Percentiles rank a stretch among this genome's conserved stretches.
Evolutionary conservation across 2,113 vertebrate species (phyloP).

Genomic region (Ardeotis arabs): DNA sequence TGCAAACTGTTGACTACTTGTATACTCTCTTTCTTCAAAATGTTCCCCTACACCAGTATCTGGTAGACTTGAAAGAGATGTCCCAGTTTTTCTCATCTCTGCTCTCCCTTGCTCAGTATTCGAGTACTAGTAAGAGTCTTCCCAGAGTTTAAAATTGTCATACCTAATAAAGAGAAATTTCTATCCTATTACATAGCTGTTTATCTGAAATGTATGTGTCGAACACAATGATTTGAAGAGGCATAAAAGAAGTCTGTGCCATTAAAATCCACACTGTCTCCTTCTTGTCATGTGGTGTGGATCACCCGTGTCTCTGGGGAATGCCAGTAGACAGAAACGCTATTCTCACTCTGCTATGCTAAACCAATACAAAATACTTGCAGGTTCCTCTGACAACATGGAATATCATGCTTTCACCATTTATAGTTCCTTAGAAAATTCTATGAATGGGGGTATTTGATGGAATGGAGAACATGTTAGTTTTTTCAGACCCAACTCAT

Average conservation of each 20-base stretch:
- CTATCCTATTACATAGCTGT: not conserved
- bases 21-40: not conserved
- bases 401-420: not conserved
- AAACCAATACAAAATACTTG: not conserved
- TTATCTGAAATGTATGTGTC: not conserved
- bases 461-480: accelerated
- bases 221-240: not conserved
- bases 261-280: accelerated
- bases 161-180: not conserved
- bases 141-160: not conserved
- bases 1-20: not conserved
- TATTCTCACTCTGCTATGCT: not conserved
- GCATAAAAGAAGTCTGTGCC: not conserved
- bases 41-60: not conserved
- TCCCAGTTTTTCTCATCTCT: not conserved
- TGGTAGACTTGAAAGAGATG: not conserved
- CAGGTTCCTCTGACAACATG: not conserved
- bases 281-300: not conserved
- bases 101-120: not conserved
- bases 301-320: not conserved
- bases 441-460: not conserved
- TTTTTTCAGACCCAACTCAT: not conserved
- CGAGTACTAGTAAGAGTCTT: not conserved
- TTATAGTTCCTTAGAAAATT: not conserved
- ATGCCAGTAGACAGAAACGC: not conserved